Evolutionary conservation across 2,113 vertebrate genomes (phyloP).

Genomic region (Vulpes ferrilata): DNA sequence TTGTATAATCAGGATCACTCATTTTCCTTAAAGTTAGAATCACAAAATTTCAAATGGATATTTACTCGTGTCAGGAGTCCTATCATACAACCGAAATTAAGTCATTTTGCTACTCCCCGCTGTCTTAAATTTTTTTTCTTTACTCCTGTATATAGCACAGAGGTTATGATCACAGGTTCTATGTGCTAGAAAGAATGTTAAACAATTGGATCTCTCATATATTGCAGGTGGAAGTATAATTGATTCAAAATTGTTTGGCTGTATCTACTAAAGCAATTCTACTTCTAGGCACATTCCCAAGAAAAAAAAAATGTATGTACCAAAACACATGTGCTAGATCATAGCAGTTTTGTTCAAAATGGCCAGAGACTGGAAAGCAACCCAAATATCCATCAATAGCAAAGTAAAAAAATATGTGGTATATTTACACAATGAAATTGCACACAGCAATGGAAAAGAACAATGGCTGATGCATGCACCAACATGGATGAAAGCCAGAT

Average conservation of each 20-base stretch:
- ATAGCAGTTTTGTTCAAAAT: neutral
- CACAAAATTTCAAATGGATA: neutral
- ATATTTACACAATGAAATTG: constrained; percentile 13
- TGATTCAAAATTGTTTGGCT: constrained; percentile 21
- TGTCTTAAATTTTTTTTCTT: constrained; percentile 37
- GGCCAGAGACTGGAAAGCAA: neutral
- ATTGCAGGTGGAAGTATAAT: neutral
- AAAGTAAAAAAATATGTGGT: neutral
- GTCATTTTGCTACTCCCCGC: neutral
- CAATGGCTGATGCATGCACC: neutral
- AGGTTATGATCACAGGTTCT: neutral
- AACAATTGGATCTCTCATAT: neutral
- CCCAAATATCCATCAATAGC: neutral
- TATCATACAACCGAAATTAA: neutral
- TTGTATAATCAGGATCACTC: neutral
- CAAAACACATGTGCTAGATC: neutral
- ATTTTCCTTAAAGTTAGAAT: neutral
- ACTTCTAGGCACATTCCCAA: neutral
- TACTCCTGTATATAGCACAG: neutral
- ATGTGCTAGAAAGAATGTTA: neutral
- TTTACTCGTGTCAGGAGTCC: neutral
- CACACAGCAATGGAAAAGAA: neutral
- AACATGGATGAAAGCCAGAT: neutral
- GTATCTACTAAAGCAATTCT: neutral
- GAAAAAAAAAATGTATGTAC: neutral